phyloP scores from a whole-genome alignment of 2,888 invertebrate species.

The Epirrhoe tristata region DNA sequence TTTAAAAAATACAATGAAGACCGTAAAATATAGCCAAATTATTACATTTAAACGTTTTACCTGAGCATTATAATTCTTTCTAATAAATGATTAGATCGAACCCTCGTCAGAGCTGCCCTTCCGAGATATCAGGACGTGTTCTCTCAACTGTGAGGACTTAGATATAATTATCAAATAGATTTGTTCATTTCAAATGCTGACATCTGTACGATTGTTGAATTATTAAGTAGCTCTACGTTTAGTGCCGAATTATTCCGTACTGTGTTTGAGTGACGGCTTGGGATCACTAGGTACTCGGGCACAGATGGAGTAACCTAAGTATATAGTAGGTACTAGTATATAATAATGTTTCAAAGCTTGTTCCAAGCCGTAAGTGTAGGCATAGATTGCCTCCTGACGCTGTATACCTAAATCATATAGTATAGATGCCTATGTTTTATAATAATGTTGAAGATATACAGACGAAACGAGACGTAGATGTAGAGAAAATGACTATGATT shows the following conservation, averaged over 20 bases:
- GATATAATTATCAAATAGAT: slow-evolving; percentile 54
- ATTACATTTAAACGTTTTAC: slow-evolving; percentile 27
- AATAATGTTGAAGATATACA: no score
- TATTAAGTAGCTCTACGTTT: slow-evolving; percentile 40
- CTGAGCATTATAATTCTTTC: slow-evolving; percentile 37
- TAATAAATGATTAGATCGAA: slow-evolving; percentile 59
- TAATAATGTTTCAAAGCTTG: no score
- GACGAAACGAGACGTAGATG: no score
- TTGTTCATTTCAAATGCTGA: slow-evolving; percentile 47
- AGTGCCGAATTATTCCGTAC: slow-evolving; percentile 22
- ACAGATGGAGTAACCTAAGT: not conserved
- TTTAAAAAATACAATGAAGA: no score
- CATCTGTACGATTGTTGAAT: slow-evolving; percentile 48
- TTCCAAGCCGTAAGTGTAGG: no score
- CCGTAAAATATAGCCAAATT: not conserved
- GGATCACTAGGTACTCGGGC: slow-evolving; percentile 5
- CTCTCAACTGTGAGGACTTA: slow-evolving; percentile 48
- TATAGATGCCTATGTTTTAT: no score
- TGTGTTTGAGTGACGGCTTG: slow-evolving; percentile 20
- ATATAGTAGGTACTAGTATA: not conserved
- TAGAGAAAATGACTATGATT: no score
- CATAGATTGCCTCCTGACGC: no score
- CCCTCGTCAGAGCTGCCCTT: slow-evolving; percentile 64
- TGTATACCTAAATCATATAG: no score
- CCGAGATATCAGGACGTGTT: slow-evolving; percentile 44